Percentiles rank a stretch among this genome's conserved stretches.
These are phyloP conservation scores for Momotus momota DNA, from an alignment of 2,797 vertebrate genomes.

Conservation along the genomic window DNA sequence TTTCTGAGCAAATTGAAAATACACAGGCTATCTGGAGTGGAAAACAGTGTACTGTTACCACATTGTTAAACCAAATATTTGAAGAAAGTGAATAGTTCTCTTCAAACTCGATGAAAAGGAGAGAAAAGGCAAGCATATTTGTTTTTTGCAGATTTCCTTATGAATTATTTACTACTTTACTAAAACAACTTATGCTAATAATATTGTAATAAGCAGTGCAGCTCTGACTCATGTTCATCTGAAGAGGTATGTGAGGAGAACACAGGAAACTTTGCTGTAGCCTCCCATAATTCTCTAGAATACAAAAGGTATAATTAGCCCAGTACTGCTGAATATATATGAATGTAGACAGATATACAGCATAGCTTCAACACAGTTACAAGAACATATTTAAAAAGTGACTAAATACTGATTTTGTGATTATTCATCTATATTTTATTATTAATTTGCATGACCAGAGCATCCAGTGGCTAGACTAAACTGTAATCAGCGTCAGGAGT, in stretches of 20 bases:
- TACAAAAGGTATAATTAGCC: slow-evolving; percentile 6
- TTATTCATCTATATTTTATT: background rate
- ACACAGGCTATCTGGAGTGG: background rate
- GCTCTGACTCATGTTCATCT: slow-evolving; percentile 11
- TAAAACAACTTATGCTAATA: slow-evolving; percentile 59
- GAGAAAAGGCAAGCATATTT: slow-evolving; percentile 30
- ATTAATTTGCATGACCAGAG: background rate
- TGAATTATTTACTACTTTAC: slow-evolving; percentile 74
- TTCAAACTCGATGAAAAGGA: slow-evolving; percentile 40
- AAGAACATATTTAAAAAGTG: background rate
- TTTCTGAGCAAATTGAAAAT: background rate
- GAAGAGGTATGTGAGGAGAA: background rate
- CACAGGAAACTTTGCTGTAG: background rate
- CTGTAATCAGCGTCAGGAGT: background rate
- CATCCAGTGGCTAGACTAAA: background rate
- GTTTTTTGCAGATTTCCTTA: slow-evolving; percentile 50
- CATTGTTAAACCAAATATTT: slow-evolving; percentile 70
- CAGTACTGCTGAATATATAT: background rate
- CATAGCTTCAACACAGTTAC: background rate
- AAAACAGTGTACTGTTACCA: slow-evolving; percentile 61
- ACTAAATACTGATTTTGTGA: background rate
- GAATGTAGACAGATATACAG: background rate
- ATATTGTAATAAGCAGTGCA: slow-evolving; percentile 40
- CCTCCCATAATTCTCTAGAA: slow-evolving; percentile 2
- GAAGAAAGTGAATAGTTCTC: slow-evolving; percentile 48